Conservation (phyloP, 2,888 invertebrate species). For the Drosophila algonquin region DNA sequence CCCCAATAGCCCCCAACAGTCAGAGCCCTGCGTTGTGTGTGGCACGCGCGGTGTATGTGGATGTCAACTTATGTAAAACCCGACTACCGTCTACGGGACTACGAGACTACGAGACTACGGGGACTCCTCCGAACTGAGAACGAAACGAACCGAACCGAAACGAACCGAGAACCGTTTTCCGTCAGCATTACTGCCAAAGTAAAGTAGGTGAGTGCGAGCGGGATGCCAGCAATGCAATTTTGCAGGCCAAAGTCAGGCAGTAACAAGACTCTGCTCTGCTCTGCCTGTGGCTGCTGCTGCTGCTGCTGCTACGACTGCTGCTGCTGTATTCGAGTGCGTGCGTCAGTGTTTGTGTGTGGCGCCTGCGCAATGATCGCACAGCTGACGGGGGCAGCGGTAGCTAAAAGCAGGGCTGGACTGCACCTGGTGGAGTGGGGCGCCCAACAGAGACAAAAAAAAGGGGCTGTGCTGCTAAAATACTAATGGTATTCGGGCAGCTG, state of each 20-base stretch:
- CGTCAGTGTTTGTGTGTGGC: constrained; percentile 35
- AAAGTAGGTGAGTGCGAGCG: constrained; percentile 51
- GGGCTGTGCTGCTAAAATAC: neutral
- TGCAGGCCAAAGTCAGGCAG: constrained; percentile 62
- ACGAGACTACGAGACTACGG: neutral
- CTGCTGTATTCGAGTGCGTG: neutral
- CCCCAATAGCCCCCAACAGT: neutral
- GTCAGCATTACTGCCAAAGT: constrained; percentile 45
- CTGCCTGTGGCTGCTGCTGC: constrained; percentile 27
- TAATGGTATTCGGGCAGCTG: neutral
- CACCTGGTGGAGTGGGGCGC: neutral
- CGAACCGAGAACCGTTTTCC: constrained; percentile 36
- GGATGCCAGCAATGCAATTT: constrained; percentile 74
- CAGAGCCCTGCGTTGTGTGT: neutral
- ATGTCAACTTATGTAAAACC: constrained; percentile 77
- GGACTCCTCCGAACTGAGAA: neutral
- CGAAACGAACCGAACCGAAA: neutral
- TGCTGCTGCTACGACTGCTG: neutral
- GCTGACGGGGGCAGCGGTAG: constrained; percentile 34
- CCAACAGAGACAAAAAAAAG: neutral
- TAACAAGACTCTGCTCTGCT: constrained; percentile 42
- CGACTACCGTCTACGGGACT: constrained; percentile 41
- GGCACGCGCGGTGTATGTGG: constrained; percentile 9
- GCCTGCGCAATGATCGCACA: constrained; percentile 45
- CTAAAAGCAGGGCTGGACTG: constrained; percentile 13